Conservation (phyloP, 2,797 vertebrate species). For the Sebastes vulpes region DNA sequence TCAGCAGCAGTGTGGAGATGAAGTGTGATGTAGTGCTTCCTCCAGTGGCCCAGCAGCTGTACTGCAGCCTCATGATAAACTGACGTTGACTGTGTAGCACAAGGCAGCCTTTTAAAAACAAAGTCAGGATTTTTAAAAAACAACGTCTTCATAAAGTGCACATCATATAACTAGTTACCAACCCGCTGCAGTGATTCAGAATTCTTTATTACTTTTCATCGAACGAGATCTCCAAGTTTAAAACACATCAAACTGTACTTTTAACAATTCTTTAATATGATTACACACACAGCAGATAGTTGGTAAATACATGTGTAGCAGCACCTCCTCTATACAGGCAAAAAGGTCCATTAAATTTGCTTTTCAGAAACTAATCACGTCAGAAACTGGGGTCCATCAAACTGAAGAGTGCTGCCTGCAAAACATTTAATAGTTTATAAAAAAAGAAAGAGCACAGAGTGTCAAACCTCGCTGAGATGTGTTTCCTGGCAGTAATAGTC, state of each 20-base stretch:
- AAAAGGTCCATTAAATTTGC: background rate
- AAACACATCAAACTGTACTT: conserved; percentile 26
- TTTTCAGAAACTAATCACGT: background rate
- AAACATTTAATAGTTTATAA: background rate
- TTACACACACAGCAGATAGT: conserved; percentile 1
- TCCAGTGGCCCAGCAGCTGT: background rate
- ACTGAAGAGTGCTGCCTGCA: background rate
- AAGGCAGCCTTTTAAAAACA: background rate
- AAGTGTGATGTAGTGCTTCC: conserved; percentile 10
- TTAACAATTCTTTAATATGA: background rate
- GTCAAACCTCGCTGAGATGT: background rate
- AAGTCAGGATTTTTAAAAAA: background rate
- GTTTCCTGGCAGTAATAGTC: conserved; percentile 35
- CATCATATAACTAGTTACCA: background rate
- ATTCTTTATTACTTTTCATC: conserved; percentile 55
- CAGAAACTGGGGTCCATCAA: background rate
- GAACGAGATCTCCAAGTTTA: conserved; percentile 24
- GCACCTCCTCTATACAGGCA: background rate
- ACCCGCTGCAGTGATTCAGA: background rate
- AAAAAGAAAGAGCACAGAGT: background rate
- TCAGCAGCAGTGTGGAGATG: background rate
- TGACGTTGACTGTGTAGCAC: background rate
- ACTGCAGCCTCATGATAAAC: background rate
- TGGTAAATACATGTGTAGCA: background rate
- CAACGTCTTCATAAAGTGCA: background rate